Evolutionary conservation across 2,888 invertebrate genomes (phyloP).

Genomic region (Drosophila nigricruria): DNA sequence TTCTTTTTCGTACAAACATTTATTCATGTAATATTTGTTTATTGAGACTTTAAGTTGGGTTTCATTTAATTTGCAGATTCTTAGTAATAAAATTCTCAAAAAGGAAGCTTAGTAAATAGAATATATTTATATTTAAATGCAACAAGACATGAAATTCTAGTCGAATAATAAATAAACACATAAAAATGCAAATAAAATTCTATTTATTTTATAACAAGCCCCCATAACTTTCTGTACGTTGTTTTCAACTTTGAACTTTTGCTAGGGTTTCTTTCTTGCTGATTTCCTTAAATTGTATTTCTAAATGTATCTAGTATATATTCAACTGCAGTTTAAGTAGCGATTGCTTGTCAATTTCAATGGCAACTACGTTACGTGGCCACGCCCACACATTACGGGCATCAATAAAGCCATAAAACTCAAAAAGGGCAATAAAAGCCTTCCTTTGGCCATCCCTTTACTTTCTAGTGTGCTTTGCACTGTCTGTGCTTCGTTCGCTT

Average conservation of each 20-base stretch:
- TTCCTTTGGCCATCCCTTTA: slow-evolving; percentile 9
- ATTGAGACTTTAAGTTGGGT: not conserved
- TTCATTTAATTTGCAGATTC: not conserved
- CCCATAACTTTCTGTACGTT: not conserved
- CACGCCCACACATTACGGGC: slow-evolving; percentile 60
- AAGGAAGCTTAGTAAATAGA: not conserved
- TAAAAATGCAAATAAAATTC: slow-evolving; percentile 1
- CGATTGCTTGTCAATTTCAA: slow-evolving; percentile 50
- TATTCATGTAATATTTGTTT: not conserved
- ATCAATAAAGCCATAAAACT: slow-evolving; percentile 73
- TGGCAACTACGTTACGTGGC: slow-evolving; percentile 47
- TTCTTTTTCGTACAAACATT: not conserved
- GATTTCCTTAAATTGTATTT: not conserved
- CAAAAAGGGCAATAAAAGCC: slow-evolving; percentile 71
- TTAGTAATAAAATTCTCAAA: not conserved
- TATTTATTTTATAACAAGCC: not conserved
- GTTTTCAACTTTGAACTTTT: not conserved
- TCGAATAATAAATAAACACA: not conserved
- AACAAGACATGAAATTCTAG: not conserved
- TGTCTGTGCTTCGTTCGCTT: slow-evolving; percentile 1
- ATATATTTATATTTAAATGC: not conserved
- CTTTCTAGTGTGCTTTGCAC: not conserved
- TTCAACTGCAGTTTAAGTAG: slow-evolving; percentile 30
- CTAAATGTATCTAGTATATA: slow-evolving; percentile 6
- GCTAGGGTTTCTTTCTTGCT: not conserved